Percentiles rank a stretch among this genome's conserved stretches.
Evolutionary conservation across 2,797 vertebrate species (phyloP).

Genomic region (Pseudocheirus occidentalis): DNA sequence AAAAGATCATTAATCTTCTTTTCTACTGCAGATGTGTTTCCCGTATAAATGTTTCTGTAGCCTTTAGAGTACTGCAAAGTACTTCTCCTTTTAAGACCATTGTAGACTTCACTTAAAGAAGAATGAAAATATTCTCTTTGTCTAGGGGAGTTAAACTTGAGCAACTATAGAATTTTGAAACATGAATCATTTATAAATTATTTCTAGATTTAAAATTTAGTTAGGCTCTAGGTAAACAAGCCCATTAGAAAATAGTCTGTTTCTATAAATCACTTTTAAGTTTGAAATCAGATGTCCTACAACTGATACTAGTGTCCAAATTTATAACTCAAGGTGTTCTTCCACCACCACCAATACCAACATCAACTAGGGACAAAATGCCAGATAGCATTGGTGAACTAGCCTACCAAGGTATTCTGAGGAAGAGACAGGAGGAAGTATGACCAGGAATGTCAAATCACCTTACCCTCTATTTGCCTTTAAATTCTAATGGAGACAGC

Average conservation of each 20-base stretch:
- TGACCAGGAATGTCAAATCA: not conserved
- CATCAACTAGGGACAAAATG: not conserved
- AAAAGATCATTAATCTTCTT: not conserved
- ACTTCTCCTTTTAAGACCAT: not conserved
- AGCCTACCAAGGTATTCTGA: not conserved
- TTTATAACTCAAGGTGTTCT: not conserved
- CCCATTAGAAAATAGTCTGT: slow-evolving; percentile 7
- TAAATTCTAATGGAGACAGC: not conserved
- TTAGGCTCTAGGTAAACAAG: not conserved
- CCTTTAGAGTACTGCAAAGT: not conserved
- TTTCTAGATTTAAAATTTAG: slow-evolving; percentile 17
- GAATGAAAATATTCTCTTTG: not conserved
- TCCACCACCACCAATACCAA: not conserved
- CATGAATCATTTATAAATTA: slow-evolving; percentile 20
- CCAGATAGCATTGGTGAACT: not conserved
- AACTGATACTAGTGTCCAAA: not conserved
- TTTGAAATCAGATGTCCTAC: not conserved
- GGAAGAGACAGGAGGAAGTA: not conserved
- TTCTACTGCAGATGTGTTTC: not conserved
- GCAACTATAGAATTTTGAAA: not conserved
- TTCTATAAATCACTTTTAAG: not conserved
- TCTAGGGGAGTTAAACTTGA: not conserved
- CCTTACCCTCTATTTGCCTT: not conserved
- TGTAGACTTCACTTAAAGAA: slow-evolving; percentile 23
- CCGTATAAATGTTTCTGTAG: not conserved